Evolutionary conservation across 2,113 vertebrate genomes (phyloP), one percentile per base, ranked within the genome.

Genomic region (Acanthochromis polyacanthus): DNA sequence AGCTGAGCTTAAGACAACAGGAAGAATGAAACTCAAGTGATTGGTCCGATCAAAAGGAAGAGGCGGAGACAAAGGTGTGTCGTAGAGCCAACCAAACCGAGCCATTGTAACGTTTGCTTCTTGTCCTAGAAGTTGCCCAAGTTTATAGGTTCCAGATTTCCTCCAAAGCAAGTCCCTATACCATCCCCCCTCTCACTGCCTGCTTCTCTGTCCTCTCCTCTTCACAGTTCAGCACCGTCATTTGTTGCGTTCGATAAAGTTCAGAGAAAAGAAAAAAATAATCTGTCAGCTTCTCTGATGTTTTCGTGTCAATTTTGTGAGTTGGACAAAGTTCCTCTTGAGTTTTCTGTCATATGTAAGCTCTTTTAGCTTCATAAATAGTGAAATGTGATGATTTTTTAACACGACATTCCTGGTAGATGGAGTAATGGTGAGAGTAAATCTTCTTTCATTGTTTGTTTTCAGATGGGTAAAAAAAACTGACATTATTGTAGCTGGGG

Each of bases 141-240:
- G 94, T 94, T 96, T 96, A 97, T 97, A 92, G 95, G 94, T 96
- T 97, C 96, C 95, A 97, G 96, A 97, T 96, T 96, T 96, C 90
- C 77, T 86, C 80, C 71, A 76, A 90, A 93, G 90, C 69, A 62
- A 89, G 79, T 75, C 52, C 48, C 48, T n/a, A 48, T 65, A 75
- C 85, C 83, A 84, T 75, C 85, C 87, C 87, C 84, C 87, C 82
- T 58, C 53, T 78, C 5, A 0, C 75, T 76, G 72, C 80, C 52
- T 75, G 71, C 19, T 58, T 77, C 71, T 75, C 57, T 46, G 10
- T 15, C 40, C n/a, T 71, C 66, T 71, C 45, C 23, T 60, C 59
- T 57, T 52, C 56, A 53, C 82, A 81, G 57, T 68, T 71, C 76
- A 70, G 70, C 65, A 80, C 75, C 60, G 65, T 75, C 83, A 83